Percentiles rank a stretch among this genome's conserved stretches.
Evolutionary conservation across 2,888 invertebrate species (phyloP).

Genomic region (Chalcis sispes): DNA sequence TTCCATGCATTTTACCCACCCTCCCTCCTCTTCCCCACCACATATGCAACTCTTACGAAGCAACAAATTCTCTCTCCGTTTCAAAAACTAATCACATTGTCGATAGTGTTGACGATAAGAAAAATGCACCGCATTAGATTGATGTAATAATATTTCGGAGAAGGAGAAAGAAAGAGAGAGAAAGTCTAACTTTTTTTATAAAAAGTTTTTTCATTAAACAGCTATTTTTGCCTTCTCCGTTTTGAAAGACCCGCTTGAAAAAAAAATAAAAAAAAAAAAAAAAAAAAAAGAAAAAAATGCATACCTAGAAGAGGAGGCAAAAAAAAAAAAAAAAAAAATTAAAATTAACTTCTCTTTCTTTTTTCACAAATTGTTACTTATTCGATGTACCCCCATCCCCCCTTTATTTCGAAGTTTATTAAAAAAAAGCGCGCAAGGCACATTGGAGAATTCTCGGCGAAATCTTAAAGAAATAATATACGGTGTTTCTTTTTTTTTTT

Average conservation of each 20-base stretch:
- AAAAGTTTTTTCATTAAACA: constrained; percentile 2
- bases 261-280: no score
- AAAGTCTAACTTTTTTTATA: background rate
- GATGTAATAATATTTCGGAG: constrained; percentile 21
- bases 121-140: constrained; percentile 33
- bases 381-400: constrained; percentile 42
- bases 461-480: constrained; percentile 62
- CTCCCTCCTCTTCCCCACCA: constrained; percentile 9
- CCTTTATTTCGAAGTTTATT: constrained; percentile 54
- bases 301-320: background rate
- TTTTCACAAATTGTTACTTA: constrained; percentile 41
- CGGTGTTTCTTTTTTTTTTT: constrained; percentile 68
- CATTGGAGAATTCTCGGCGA: constrained; percentile 64
- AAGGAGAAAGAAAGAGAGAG: constrained; percentile 49
- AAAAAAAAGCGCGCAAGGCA: constrained; percentile 62
- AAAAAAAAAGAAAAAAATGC: background rate
- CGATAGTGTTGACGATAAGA: constrained; percentile 46
- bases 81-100: constrained; percentile 55
- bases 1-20: constrained; percentile 47
- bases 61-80: constrained; percentile 54
- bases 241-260: background rate
- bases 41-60: constrained; percentile 27
- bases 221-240: background rate
- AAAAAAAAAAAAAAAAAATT: constrained; percentile 18
- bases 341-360: constrained; percentile 47